A percentile compares a stretch with the other conserved stretches of the same genome.
These are phyloP conservation scores for Rhopalosiphum padi DNA, from an alignment of 1,140 invertebrate species.

Conservation along the genomic window DNA sequence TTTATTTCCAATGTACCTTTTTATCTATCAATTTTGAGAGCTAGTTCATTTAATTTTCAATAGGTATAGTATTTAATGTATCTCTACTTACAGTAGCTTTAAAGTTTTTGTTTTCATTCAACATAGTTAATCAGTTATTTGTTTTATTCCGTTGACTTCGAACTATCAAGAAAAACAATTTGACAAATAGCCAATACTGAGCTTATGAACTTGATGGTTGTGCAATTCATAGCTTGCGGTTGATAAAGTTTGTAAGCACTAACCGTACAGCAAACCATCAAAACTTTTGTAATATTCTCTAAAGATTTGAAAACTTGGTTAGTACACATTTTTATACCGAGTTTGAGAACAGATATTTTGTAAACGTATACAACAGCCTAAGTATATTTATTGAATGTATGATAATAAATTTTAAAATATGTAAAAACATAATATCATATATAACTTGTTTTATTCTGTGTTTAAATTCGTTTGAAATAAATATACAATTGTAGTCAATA, in stretches of 20 bases:
- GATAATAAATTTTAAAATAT: not conserved
- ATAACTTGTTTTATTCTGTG: not conserved
- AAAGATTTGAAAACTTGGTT: slow-evolving; percentile 46
- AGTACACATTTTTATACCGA: not conserved
- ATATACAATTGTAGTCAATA: not conserved
- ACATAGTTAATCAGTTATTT: slow-evolving; percentile 27
- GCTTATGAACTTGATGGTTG: slow-evolving; percentile 34
- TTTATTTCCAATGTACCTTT: not conserved
- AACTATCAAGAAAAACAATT: slow-evolving; percentile 44
- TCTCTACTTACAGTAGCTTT: not conserved
- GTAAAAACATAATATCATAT: not conserved
- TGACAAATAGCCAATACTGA: slow-evolving; percentile 42
- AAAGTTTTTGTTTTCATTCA: slow-evolving; percentile 20
- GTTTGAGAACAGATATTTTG: not conserved
- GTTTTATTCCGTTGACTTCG: slow-evolving; percentile 20
- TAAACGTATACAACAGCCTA: not conserved
- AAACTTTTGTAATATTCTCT: slow-evolving; percentile 50
- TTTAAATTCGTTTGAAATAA: not conserved
- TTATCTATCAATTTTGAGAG: not conserved
- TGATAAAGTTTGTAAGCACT: slow-evolving; percentile 45
- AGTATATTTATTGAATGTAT: slow-evolving; percentile 13
- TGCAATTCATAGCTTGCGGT: slow-evolving; percentile 39
- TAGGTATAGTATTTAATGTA: not conserved
- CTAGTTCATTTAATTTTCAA: not conserved
- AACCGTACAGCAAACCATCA: slow-evolving; percentile 43